These are phyloP conservation scores for Pogonocichla stellata DNA, from an alignment of 2,113 vertebrate genomes.

Conservation along the genomic window DNA sequence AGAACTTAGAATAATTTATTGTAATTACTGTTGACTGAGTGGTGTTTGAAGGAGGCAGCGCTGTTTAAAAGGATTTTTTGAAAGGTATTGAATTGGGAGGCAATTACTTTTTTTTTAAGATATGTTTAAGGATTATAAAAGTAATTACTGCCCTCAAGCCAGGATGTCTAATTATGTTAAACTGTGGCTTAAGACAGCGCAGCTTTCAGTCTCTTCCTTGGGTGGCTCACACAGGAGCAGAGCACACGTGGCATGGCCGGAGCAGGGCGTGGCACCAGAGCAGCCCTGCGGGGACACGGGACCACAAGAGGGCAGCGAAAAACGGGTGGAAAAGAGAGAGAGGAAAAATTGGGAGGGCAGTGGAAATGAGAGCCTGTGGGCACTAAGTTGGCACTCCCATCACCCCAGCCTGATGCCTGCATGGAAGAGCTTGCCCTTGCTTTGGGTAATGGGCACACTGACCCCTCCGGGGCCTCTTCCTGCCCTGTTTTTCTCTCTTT, in stretches of 20 bases:
- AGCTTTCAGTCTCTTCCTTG: constrained; percentile 24
- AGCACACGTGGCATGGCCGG: fast-evolving
- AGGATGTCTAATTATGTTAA: constrained; percentile 69
- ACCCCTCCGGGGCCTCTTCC: constrained; percentile 50
- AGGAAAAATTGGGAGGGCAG: neutral
- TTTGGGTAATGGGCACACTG: neutral
- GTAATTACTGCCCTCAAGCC: constrained; percentile 68
- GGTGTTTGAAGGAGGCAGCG: constrained; percentile 59
- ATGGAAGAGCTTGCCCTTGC: neutral
- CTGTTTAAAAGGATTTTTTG: constrained; percentile 54
- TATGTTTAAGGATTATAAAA: constrained; percentile 68
- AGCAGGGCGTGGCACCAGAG: neutral
- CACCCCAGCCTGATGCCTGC: neutral
- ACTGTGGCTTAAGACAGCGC: constrained; percentile 49
- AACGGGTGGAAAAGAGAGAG: neutral
- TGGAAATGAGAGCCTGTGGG: neutral
- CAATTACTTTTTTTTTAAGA: constrained; percentile 52
- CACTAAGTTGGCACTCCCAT: neutral
- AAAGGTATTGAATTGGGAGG: constrained; percentile 59
- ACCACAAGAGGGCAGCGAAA: neutral
- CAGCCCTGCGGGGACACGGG: neutral
- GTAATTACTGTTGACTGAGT: constrained; percentile 65
- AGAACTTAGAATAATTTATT: constrained; percentile 50
- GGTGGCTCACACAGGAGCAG: neutral
- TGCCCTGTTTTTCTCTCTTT: constrained; percentile 39